phyloP scores from a whole-genome alignment of 2,113 vertebrate species.

The Psittacus erithacus region DNA sequence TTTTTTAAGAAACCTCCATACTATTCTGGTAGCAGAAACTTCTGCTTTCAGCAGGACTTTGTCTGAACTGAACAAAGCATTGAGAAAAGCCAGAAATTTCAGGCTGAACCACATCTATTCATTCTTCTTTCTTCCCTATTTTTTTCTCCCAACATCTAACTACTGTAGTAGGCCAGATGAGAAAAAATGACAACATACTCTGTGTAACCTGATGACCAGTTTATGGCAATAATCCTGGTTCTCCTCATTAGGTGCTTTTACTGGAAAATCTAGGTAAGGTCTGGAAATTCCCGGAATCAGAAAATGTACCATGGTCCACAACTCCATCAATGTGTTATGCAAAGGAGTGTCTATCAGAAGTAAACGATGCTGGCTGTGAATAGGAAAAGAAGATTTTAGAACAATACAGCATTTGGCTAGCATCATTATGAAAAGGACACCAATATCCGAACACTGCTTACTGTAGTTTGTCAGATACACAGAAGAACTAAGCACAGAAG shows the following conservation, averaged over 20 bases:
- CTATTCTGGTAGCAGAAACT: not conserved
- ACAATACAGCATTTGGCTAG: not conserved
- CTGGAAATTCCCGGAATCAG: constrained; percentile 90
- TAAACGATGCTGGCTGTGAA: constrained; percentile 86
- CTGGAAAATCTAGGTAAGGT: constrained; percentile 87
- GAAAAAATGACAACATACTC: constrained; percentile 73
- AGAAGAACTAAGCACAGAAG: not conserved
- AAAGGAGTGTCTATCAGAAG: constrained; percentile 90
- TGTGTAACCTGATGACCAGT: constrained; percentile 89
- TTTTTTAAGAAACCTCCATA: not conserved
- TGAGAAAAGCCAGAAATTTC: not conserved
- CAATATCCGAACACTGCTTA: not conserved
- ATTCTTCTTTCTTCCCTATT: not conserved
- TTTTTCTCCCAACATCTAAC: not conserved
- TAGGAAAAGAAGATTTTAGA: not conserved
- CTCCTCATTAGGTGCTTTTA: constrained; percentile 88
- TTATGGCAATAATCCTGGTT: constrained; percentile 96
- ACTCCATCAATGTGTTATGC: constrained; percentile 89
- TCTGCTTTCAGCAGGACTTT: not conserved
- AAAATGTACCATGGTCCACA: constrained; percentile 95
- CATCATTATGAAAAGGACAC: not conserved
- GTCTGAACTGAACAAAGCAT: not conserved
- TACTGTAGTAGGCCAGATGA: not conserved
- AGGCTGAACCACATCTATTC: not conserved
- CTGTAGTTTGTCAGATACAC: not conserved